Evolutionary conservation across 2,113 vertebrate genomes (phyloP).

Genomic region (Spheniscus mendiculus): DNA sequence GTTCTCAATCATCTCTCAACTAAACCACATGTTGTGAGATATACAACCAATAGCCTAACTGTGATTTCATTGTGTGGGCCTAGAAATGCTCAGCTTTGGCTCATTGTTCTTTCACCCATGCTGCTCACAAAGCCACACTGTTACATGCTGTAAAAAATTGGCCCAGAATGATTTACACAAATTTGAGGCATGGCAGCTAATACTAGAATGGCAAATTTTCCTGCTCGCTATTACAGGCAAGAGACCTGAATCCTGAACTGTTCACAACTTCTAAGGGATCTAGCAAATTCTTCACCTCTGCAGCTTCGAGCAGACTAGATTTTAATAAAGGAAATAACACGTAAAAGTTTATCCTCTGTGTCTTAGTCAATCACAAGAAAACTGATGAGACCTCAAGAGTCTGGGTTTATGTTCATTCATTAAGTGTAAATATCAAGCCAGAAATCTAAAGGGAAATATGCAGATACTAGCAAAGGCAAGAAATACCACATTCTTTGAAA

Average conservation of each 20-base stretch:
- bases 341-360: neutral
- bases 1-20: neutral
- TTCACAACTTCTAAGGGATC: neutral
- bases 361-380: neutral
- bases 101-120: neutral
- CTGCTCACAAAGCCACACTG: neutral
- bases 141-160: neutral
- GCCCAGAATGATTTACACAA: neutral
- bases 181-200: neutral
- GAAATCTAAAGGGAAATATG: constrained; percentile 8
- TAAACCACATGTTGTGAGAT: neutral
- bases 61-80: neutral
- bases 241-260: neutral
- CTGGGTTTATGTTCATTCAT: constrained; percentile 16
- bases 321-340: neutral
- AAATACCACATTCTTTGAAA: neutral
- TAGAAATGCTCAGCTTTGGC: neutral
- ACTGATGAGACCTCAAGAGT: neutral
- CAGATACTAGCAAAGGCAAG: neutral
- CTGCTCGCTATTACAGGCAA: accelerated
- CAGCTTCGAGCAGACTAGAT: neutral
- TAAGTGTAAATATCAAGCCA: constrained; percentile 48
- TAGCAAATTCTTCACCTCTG: neutral
- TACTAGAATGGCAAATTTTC: neutral
- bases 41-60: neutral